Conservation (phyloP, 2,888 invertebrate genomes). For the Muscina levida region DNA sequence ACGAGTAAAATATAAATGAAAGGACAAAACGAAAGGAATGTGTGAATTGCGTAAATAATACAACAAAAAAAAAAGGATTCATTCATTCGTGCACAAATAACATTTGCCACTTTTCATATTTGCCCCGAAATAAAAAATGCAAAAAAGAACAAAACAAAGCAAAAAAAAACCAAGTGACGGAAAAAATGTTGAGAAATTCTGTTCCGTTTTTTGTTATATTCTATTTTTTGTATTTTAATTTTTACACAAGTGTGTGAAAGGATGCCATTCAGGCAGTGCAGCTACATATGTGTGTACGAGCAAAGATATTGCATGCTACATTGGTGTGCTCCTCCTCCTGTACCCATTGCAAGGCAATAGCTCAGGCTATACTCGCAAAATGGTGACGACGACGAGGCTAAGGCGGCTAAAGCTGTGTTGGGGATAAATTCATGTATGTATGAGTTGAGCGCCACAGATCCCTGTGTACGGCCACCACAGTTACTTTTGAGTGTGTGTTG, state of each 20-base stretch:
- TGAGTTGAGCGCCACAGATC: conserved; percentile 15
- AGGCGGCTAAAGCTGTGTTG: conserved; percentile 33
- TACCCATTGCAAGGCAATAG: conserved; percentile 2
- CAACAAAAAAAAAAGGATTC: conserved; percentile 59
- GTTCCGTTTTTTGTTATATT: background rate
- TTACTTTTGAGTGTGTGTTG: conserved; percentile 70
- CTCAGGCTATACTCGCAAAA: conserved; percentile 3
- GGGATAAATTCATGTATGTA: conserved; percentile 30
- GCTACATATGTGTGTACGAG: conserved; percentile 28
- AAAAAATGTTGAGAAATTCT: conserved; percentile 57
- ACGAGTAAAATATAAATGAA: conserved; percentile 44
- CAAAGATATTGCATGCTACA: conserved; percentile 39
- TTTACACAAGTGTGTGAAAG: conserved; percentile 51
- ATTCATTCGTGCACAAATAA: conserved; percentile 51
- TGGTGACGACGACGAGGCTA: conserved; percentile 23
- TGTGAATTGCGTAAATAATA: conserved; percentile 64
- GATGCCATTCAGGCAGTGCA: conserved; percentile 41
- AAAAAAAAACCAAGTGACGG: conserved; percentile 12
- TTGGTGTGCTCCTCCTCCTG: background rate
- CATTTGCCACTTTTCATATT: conserved; percentile 62
- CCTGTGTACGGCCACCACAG: conserved; percentile 6
- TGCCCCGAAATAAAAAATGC: conserved; percentile 29
- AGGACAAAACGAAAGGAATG: conserved; percentile 44
- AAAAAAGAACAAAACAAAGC: conserved; percentile 20
- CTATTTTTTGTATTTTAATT: conserved; percentile 27